Evolutionary conservation across 2,113 vertebrate species (phyloP).

Genomic region (Chloroceryle aenea): DNA sequence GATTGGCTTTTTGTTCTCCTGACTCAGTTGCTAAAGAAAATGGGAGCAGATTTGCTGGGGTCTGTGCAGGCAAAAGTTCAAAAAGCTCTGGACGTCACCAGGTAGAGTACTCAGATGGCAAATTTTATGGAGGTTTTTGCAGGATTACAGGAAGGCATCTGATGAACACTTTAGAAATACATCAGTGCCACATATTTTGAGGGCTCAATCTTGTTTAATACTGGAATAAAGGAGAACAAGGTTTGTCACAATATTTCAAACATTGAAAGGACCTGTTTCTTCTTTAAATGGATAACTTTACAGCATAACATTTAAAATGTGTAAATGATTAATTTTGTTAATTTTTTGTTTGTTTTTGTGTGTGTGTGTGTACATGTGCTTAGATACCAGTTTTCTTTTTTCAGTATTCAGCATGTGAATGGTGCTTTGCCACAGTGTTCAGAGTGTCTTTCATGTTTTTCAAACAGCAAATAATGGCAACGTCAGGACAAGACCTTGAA

Average conservation of each 20-base stretch:
- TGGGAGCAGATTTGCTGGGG: conserved; percentile 96
- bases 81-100: conserved; percentile 95
- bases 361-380: neutral
- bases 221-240: neutral
- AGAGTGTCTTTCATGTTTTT: neutral
- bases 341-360: neutral
- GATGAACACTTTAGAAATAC: neutral
- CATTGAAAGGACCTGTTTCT: neutral
- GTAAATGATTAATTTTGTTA: neutral
- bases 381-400: neutral
- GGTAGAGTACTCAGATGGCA: conserved; percentile 73
- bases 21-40: conserved; percentile 97
- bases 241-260: neutral
- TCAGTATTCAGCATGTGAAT: neutral
- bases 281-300: neutral
- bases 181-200: neutral
- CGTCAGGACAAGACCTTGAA: neutral
- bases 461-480: neutral
- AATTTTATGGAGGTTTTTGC: neutral
- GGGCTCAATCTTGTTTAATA: neutral
- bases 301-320: neutral
- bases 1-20: conserved; percentile 98
- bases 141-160: neutral
- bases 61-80: conserved; percentile 99
- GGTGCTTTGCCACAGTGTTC: neutral